Evolutionary conservation across 2,888 invertebrate genomes (phyloP), one percentile per base, ranked within the genome.

Genomic region (Galeopsomyia nigrocyanea): DNA sequence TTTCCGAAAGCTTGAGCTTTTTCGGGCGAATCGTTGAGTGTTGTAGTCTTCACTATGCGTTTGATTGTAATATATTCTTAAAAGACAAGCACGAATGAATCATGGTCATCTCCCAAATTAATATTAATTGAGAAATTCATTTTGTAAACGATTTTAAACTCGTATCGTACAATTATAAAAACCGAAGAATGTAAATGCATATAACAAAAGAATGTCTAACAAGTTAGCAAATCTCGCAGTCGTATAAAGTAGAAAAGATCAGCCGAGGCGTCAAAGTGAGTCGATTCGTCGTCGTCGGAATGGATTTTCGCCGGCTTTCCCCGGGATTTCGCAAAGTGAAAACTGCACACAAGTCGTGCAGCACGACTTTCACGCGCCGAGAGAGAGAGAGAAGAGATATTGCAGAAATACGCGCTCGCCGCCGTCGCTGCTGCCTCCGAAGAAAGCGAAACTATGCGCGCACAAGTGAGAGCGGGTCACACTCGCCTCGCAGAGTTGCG

Each of bases 371-470:
- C 75, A 70, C 76, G 70, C 46, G n/a, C 39, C 39, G 66, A 55
- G 66, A 63, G 47, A 66, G 47, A n/a, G 39, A 55, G 56, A 55
- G 21, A 26, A 16, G 39, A 53, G 56, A 70, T 67, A 63, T 70
- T 67, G 63, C 67, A 67, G 70, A 74, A 74, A 67, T 60, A 26
- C 62, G 26, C 60, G 49, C 6, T 9, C 22, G 14, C 39, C 16
- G 17, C 22, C 7, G 31, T 71, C 77, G 73, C 73, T 13, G 39
- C 26, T 26, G 26, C 26, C 39, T 39, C 74, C 68, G 75, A 77
- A 76, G 79, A 77, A 79, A 79, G 79, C 76, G 79, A 79, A 79
- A 79, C 77, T 73, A 74, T 75, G 71, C 75, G 56, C n/a, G 64
- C 50, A 47, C 26, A 53, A 22, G 50, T 58, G 62, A 74, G 55